These are phyloP conservation scores for Platichthys stellatus DNA, from an alignment of 2,113 vertebrate genomes.

Conservation along the genomic window DNA sequence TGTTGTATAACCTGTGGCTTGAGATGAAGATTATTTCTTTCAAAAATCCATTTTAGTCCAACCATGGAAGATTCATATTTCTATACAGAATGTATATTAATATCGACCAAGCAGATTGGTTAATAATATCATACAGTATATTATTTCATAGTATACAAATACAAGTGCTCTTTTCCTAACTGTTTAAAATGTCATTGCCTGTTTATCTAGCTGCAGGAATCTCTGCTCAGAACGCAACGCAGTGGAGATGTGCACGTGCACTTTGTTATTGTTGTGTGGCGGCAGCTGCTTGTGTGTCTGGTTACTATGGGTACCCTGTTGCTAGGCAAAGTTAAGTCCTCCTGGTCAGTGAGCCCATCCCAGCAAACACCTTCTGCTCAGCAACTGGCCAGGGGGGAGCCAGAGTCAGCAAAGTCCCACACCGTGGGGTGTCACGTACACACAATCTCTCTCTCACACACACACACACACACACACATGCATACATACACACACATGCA, in stretches of 20 bases:
- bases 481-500: no score
- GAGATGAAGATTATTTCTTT: background rate
- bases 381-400: slow-evolving; percentile 74
- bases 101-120: background rate
- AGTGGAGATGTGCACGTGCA: slow-evolving; percentile 44
- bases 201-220: slow-evolving; percentile 7
- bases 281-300: slow-evolving; percentile 78
- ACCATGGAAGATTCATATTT: background rate
- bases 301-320: slow-evolving; percentile 82
- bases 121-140: background rate
- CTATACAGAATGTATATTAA: background rate
- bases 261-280: slow-evolving; percentile 67
- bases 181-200: background rate
- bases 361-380: slow-evolving; percentile 78
- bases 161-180: background rate
- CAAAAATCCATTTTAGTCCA: background rate
- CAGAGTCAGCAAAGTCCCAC: slow-evolving; percentile 70
- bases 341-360: slow-evolving; percentile 79
- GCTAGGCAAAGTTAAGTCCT: slow-evolving; percentile 83
- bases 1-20: slow-evolving; percentile 39
- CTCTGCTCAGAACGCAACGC: background rate
- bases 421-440: slow-evolving; percentile 22
- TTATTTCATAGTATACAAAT: background rate
- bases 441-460: background rate
- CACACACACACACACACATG: background rate